Conservation (phyloP, 1,140 invertebrate species). For the Aphelenchoides besseyi region DNA sequence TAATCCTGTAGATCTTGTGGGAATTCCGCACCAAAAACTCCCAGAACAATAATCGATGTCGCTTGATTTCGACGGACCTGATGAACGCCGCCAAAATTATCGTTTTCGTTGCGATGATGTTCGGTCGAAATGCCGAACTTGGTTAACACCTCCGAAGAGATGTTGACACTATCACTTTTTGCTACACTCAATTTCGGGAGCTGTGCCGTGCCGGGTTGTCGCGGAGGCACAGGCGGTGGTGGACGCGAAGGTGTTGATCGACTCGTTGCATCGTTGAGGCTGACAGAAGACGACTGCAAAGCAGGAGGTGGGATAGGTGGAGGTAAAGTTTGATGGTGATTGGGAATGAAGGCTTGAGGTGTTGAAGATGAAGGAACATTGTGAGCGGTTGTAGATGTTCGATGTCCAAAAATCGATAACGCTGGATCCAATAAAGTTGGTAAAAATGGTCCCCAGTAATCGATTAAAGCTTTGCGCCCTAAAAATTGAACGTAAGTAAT, state of each 20-base stretch:
- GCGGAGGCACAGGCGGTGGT: constrained; percentile 47
- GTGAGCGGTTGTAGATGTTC: constrained; percentile 22
- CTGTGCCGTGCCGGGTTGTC: constrained; percentile 28
- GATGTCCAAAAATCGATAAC: constrained; percentile 49
- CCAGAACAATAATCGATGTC: constrained; percentile 89
- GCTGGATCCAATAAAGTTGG: constrained; percentile 68
- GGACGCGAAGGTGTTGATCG: constrained; percentile 28
- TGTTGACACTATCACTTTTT: constrained; percentile 19
- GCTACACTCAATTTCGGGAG: constrained; percentile 20
- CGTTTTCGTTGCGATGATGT: constrained; percentile 32
- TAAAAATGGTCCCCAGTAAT: constrained; percentile 88
- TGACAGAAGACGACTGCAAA: neutral
- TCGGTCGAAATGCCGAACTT: neutral
- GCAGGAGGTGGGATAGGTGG: constrained; percentile 15
- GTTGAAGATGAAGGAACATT: constrained; percentile 25
- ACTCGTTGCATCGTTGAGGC: neutral
- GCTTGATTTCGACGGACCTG: constrained; percentile 90
- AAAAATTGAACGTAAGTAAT: neutral
- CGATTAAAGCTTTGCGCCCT: constrained; percentile 84
- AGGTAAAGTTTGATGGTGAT: constrained; percentile 7
- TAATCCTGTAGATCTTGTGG: constrained; percentile 74
- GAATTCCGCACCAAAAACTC: constrained; percentile 95
- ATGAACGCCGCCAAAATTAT: constrained; percentile 34
- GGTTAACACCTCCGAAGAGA: neutral
- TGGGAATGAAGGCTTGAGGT: constrained; percentile 16